Conservation (phyloP, 2,113 vertebrate genomes). For the Eleginops maclovinus region DNA sequence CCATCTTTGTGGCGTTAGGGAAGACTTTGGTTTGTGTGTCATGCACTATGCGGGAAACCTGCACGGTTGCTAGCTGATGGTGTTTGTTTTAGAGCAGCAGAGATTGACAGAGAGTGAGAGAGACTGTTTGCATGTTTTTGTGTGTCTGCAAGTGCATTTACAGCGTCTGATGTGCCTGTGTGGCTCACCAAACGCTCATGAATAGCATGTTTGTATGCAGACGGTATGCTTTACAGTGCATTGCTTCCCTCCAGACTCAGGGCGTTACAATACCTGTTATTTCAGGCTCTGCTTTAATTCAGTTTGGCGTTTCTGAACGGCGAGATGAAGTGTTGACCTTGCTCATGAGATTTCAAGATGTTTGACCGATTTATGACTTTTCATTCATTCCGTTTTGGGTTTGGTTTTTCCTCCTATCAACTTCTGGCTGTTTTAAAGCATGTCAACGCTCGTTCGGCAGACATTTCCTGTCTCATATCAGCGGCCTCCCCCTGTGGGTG, state of each 20-base stretch:
- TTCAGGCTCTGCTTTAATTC: slow-evolving; percentile 58
- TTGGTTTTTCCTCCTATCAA: slow-evolving; percentile 40
- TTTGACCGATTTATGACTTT: slow-evolving; percentile 54
- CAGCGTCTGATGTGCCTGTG: slow-evolving; percentile 31
- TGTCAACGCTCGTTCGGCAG: slow-evolving; percentile 31
- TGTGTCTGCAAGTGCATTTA: slow-evolving; percentile 28
- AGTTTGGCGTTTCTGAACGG: slow-evolving; percentile 7
- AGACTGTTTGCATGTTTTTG: slow-evolving; percentile 33
- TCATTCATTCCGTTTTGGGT: slow-evolving; percentile 52
- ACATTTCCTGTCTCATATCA: slow-evolving; percentile 67
- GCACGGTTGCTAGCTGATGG: slow-evolving; percentile 12
- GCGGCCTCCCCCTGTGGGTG: slow-evolving; percentile 23
- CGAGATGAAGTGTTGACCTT: slow-evolving; percentile 36
- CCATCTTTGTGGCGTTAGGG: background rate
- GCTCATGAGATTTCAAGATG: slow-evolving; percentile 59
- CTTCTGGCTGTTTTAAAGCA: slow-evolving; percentile 40
- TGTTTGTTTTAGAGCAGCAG: slow-evolving; percentile 9
- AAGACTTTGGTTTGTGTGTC: slow-evolving; percentile 13
- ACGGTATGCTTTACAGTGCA: slow-evolving; percentile 32
- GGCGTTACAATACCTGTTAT: slow-evolving; percentile 68
- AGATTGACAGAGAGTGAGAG: slow-evolving; percentile 35
- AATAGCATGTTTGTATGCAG: slow-evolving; percentile 72
- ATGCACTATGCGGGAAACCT: slow-evolving; percentile 1
- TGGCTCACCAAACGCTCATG: slow-evolving; percentile 52
- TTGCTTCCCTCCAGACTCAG: slow-evolving; percentile 53